A percentile compares a stretch with the other conserved stretches of the same genome.
These are phyloP conservation scores for Bugula neritina DNA, from an alignment of 2,888 invertebrate genomes.

Conservation along the genomic window DNA sequence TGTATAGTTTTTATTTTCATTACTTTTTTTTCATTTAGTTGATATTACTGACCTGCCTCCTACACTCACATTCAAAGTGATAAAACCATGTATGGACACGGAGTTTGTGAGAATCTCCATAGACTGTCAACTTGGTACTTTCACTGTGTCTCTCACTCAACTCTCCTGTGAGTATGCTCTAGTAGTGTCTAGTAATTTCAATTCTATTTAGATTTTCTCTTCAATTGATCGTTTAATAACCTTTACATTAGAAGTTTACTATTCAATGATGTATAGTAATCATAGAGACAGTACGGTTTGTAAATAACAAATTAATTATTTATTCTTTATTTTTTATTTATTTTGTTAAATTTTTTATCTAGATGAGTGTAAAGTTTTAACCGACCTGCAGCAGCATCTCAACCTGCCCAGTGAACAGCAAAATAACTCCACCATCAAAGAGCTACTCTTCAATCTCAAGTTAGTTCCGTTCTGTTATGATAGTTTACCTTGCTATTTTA, in stretches of 20 bases:
- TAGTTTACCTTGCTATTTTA: too few species aligned
- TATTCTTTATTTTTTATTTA: too few species aligned
- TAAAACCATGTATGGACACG: slow-evolving; percentile 81
- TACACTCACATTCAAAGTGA: slow-evolving; percentile 80
- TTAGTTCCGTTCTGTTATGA: not conserved
- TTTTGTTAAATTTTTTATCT: too few species aligned
- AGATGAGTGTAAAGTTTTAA: not conserved
- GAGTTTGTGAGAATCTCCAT: slow-evolving; percentile 87
- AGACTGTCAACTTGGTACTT: slow-evolving; percentile 86
- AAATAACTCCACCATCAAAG: slow-evolving; percentile 25
- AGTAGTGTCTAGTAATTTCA: not conserved
- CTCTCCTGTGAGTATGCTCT: not conserved
- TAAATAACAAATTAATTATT: too few species aligned
- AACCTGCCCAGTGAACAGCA: slow-evolving; percentile 25
- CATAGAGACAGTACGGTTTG: too few species aligned
- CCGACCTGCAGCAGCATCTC: slow-evolving; percentile 25
- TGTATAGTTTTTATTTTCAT: too few species aligned
- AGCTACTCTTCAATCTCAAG: not conserved
- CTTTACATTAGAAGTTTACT: too few species aligned
- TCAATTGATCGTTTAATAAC: too few species aligned
- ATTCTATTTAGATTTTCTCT: too few species aligned
- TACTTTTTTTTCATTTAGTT: slow-evolving; percentile 59
- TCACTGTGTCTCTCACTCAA: slow-evolving; percentile 71
- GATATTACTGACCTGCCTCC: slow-evolving; percentile 85
- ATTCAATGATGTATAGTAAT: too few species aligned